phyloP scores from a whole-genome alignment of 1,140 invertebrate species.

The Drosophila parvula region DNA sequence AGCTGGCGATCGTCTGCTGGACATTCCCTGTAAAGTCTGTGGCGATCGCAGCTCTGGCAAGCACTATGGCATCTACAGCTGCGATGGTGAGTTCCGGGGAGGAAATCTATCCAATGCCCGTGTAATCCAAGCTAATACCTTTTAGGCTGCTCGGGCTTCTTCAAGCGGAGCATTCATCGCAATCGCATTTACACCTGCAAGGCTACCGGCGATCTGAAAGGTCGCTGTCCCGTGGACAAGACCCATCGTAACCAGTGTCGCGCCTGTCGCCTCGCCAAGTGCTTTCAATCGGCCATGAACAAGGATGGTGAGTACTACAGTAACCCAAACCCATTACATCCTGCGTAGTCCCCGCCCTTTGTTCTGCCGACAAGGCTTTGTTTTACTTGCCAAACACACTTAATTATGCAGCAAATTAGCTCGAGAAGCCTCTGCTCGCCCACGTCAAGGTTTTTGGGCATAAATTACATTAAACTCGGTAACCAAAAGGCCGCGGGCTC shows the following conservation, averaged over 20 bases:
- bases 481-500: constrained; percentile 73
- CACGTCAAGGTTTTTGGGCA: constrained; percentile 50
- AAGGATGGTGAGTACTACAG: constrained; percentile 95
- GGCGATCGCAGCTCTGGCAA: constrained; percentile 98
- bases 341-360: not conserved
- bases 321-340: not conserved
- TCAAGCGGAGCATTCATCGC: constrained; percentile 97
- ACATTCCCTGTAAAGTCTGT: constrained; percentile 98
- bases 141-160: constrained; percentile 93
- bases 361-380: constrained; percentile 57
- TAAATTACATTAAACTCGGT: constrained; percentile 74
- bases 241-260: constrained; percentile 98
- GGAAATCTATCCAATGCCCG: too few relatives aligned
- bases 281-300: constrained; percentile 99
- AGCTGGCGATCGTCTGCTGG: constrained; percentile 94
- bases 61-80: constrained; percentile 98
- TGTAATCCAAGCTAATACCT: constrained; percentile 28
- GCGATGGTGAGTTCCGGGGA: constrained; percentile 92
- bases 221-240: constrained; percentile 97
- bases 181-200: constrained; percentile 98
- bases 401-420: constrained; percentile 82
- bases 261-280: constrained; percentile 97
- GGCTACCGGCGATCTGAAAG: constrained; percentile 95
- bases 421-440: constrained; percentile 31
- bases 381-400: constrained; percentile 71